Evolutionary conservation across 2,797 vertebrate genomes (phyloP).

Genomic region (Borostomias antarcticus): DNA sequence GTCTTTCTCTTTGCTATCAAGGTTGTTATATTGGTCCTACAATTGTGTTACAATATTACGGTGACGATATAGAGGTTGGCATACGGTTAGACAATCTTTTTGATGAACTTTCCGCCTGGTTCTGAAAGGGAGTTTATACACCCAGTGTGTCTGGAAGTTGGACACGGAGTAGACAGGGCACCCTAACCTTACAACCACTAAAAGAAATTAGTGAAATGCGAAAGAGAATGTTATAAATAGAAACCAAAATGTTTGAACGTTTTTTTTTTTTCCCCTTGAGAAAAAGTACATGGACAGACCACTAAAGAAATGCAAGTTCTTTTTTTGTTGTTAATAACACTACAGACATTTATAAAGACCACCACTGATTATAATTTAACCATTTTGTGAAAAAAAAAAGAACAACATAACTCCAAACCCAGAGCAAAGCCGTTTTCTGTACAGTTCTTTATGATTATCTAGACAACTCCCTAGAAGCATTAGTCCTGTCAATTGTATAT

Average conservation of each 20-base stretch:
- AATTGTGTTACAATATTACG: conserved; percentile 45
- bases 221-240: conserved; percentile 78
- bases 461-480: conserved; percentile 89
- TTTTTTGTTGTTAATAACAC: conserved; percentile 77
- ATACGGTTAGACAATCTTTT: conserved; percentile 21
- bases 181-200: conserved; percentile 50
- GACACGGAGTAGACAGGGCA: conserved; percentile 34
- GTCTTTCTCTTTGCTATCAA: conserved; percentile 29
- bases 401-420: conserved; percentile 75
- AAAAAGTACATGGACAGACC: conserved; percentile 71
- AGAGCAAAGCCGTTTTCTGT: conserved; percentile 82
- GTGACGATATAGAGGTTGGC: conserved; percentile 37
- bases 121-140: conserved; percentile 33
- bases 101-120: conserved; percentile 30
- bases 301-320: conserved; percentile 75
- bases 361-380: conserved; percentile 90
- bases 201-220: conserved; percentile 82
- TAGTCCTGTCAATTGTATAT: conserved; percentile 93
- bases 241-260: conserved; percentile 60
- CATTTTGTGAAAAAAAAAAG: conserved; percentile 77
- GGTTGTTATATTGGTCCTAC: conserved; percentile 55
- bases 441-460: conserved; percentile 85
- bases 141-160: conserved; percentile 41
- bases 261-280: conserved; percentile 49
- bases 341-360: conserved; percentile 90